Base-by-base conservation (phyloP, 2,113 vertebrate genomes). In the Hylia prasina region DNA sequence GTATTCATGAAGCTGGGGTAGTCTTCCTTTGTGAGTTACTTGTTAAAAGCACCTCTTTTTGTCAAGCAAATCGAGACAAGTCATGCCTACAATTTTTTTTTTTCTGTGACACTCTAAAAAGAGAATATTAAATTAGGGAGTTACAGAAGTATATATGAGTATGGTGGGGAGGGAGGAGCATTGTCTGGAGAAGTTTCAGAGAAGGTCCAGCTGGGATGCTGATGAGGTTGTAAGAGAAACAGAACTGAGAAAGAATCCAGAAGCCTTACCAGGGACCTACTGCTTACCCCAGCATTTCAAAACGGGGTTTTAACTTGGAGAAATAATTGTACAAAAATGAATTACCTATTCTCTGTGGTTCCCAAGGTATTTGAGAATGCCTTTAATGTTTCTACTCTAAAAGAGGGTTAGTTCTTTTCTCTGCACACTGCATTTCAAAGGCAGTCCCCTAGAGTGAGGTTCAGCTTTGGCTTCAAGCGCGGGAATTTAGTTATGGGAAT, bases 401-500 rank as follows among this genome's bases (percentile, higher is more conserved):
- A 95, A 83, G 44, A 20, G 70, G 89, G 89, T 68, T 95, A 89
- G 93, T 84, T 91, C 87, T 94, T 96, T 92, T 68, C 76, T 93
- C 86, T 93, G 39, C 82, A 83, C 39, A 64, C 86, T 94, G 51
- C 42, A 31, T 97, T 97, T 97, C 95, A 95, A 94, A 97, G 83
- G 47, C 82, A 92, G 76, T 83, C 76, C 64, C 93, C 95, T 89
- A 81, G 89, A 81, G 95, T 83, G 91, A 89, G 78, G 72, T 92
- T 95, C 89, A 75, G 80, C 86, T 94, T 93, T 94, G 91, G 33
- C 93, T 93, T 94, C 76, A 78, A 90, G 82, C 68, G 35, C 50
- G 77, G 68, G 77, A 72, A 81, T 92, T 83, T 61, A 92, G 85
- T 58, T 83, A 42, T 27, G 71, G 79, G 80, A 77, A 78, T 87